phyloP scores from a whole-genome alignment of 2,113 vertebrate species.

The Tenrec ecaudatus region DNA sequence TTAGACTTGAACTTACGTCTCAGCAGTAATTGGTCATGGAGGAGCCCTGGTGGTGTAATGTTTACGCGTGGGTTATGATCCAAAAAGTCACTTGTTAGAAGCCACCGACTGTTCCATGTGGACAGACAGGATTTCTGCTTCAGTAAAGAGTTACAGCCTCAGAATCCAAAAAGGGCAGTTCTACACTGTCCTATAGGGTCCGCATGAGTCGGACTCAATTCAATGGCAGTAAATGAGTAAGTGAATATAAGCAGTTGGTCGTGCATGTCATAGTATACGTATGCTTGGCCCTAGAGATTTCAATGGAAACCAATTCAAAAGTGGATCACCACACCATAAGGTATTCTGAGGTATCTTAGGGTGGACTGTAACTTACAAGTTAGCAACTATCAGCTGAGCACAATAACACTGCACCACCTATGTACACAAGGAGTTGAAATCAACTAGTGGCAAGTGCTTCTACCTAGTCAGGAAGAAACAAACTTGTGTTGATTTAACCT shows the following conservation, averaged over 20 bases:
- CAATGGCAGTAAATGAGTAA: background rate
- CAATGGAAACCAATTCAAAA: background rate
- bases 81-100: too few species aligned
- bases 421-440: background rate
- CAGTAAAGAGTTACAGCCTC: too few species aligned
- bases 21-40: too few species aligned
- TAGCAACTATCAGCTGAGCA: background rate
- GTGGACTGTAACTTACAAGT: background rate
- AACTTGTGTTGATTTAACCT: accelerated
- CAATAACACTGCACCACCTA: background rate
- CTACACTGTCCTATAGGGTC: too few species aligned
- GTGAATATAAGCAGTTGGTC: too few species aligned
- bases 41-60: too few species aligned
- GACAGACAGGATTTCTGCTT: too few species aligned
- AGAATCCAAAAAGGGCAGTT: too few species aligned
- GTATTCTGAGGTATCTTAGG: background rate
- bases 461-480: background rate
- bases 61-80: too few species aligned
- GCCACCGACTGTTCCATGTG: too few species aligned
- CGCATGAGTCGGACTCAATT: background rate
- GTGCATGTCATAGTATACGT: background rate
- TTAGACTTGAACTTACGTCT: too few species aligned
- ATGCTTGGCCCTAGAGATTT: background rate
- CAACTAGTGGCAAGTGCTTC: background rate
- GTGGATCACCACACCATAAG: background rate